Percentiles rank a stretch among this genome's conserved stretches.
Conservation (phyloP, 2,797 vertebrate species). For the Helarctos malayanus region DNA sequence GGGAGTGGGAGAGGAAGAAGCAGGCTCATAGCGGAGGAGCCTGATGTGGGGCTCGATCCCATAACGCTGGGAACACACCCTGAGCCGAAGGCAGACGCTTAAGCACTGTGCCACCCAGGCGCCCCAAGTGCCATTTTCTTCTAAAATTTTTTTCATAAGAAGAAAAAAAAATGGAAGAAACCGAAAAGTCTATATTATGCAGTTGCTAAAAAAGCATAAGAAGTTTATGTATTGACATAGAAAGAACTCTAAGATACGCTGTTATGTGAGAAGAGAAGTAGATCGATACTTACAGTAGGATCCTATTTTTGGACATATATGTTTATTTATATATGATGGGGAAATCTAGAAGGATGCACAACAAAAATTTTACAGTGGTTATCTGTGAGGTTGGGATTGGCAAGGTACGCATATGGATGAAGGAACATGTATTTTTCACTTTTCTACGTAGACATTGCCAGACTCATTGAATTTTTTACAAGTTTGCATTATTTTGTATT, state of each 20-base stretch:
- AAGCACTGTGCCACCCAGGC: too few relatives aligned
- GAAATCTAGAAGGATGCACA: background rate
- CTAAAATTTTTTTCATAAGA: conserved; percentile 55
- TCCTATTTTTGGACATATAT: background rate
- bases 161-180: background rate
- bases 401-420: background rate
- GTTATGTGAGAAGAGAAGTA: background rate
- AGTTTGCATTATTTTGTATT: conserved; percentile 43
- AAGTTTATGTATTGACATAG: background rate
- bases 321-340: background rate
- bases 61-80: too few relatives aligned
- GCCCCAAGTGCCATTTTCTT: background rate
- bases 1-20: too few relatives aligned
- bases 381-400: background rate
- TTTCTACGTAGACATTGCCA: background rate
- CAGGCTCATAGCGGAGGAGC: too few relatives aligned
- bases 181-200: background rate
- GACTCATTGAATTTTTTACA: background rate
- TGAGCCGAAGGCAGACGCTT: too few relatives aligned
- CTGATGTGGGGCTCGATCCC: too few relatives aligned
- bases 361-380: background rate
- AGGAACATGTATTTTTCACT: background rate
- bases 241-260: background rate
- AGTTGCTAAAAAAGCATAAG: background rate
- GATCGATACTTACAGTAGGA: background rate